phyloP scores from a whole-genome alignment of 2,797 vertebrate species.

The Nannoperca australis region DNA sequence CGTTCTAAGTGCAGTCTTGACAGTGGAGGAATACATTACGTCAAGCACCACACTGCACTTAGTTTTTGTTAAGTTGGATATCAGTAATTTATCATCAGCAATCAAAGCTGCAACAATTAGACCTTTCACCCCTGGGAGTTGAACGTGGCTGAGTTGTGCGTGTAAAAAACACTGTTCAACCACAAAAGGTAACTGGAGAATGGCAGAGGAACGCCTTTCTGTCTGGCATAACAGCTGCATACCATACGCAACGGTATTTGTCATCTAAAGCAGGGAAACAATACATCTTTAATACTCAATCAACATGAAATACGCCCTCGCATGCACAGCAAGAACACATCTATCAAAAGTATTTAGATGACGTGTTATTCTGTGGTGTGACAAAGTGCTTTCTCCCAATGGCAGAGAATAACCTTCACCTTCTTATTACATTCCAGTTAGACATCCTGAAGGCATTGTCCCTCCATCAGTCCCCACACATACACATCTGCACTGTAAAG shows the following conservation, averaged over 20 bases:
- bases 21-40: not conserved
- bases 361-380: constrained; percentile 9
- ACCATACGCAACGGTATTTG: constrained; percentile 6
- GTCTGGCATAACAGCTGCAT: not conserved
- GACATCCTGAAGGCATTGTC: constrained; percentile 20
- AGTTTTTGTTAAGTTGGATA: not conserved
- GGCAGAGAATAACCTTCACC: constrained; percentile 40
- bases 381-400: constrained; percentile 28
- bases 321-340: constrained; percentile 18
- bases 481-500: constrained; percentile 5
- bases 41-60: not conserved
- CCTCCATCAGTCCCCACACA: not conserved
- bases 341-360: constrained; percentile 22
- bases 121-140: constrained; percentile 4
- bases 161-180: not conserved
- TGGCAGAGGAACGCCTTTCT: not conserved
- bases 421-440: constrained; percentile 24
- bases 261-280: constrained; percentile 13
- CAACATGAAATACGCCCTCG: constrained; percentile 17
- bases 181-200: not conserved
- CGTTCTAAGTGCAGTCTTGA: constrained; percentile 6
- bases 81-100: constrained; percentile 20
- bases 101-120: constrained; percentile 9
- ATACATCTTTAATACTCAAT: constrained; percentile 20
- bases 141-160: not conserved